phyloP scores from a whole-genome alignment of 2,888 invertebrate species.

The Acheta domesticus region DNA sequence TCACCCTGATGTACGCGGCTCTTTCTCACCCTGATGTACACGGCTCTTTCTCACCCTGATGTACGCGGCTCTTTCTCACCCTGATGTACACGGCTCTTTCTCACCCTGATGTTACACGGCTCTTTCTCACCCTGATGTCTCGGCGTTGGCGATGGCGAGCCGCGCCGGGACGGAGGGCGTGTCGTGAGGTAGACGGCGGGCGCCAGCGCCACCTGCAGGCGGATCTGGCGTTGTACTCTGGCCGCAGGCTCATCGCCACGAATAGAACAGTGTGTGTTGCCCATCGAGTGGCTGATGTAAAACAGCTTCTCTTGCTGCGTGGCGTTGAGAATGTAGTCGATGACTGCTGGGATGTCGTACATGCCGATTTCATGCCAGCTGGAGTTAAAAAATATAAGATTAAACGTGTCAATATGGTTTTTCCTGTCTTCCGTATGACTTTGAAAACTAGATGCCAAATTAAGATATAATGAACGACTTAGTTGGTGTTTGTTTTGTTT shows the following conservation, averaged over 20 bases:
- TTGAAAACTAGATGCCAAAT: too few relatives aligned
- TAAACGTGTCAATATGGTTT: too few relatives aligned
- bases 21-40: too few relatives aligned
- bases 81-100: too few relatives aligned
- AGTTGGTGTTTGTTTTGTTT: too few relatives aligned
- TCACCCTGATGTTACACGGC: too few relatives aligned
- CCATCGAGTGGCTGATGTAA: slow-evolving; percentile 91
- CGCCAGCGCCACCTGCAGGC: slow-evolving; percentile 64
- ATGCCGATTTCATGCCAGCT: slow-evolving; percentile 88
- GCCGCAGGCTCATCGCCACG: slow-evolving; percentile 64
- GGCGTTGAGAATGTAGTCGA: slow-evolving; percentile 62
- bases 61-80: too few relatives aligned
- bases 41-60: too few relatives aligned
- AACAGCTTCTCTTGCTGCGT: slow-evolving; percentile 56
- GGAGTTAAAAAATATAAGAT: slow-evolving; percentile 41
- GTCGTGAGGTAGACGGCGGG: slow-evolving; percentile 58
- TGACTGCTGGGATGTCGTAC: slow-evolving; percentile 80
- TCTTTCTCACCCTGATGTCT: neutral
- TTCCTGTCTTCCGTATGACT: too few relatives aligned
- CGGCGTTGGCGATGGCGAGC: neutral
- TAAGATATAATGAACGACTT: too few relatives aligned
- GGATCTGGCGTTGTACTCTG: slow-evolving; percentile 64
- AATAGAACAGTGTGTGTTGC: slow-evolving; percentile 71
- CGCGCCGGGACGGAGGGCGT: slow-evolving; percentile 27
- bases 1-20: too few relatives aligned